These are phyloP conservation scores for Hycleus cichorii DNA, from an alignment of 1,140 invertebrate species.

Conservation along the genomic window DNA sequence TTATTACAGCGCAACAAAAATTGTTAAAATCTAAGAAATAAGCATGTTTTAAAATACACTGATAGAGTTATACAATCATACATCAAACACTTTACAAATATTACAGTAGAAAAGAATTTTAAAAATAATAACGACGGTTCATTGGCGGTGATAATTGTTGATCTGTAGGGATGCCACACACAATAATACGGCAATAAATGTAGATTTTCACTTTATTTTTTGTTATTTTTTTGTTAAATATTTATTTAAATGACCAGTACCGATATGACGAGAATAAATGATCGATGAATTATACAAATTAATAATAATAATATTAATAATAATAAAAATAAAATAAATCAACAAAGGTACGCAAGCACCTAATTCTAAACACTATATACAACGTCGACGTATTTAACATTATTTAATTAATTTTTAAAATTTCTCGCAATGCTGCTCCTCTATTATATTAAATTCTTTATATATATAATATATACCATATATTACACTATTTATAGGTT, in stretches of 20 bases:
- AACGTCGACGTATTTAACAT: constrained; percentile 24
- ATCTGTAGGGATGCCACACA: neutral
- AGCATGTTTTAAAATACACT: constrained; percentile 5
- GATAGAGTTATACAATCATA: constrained; percentile 18
- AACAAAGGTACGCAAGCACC: constrained; percentile 34
- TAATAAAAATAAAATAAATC: constrained; percentile 24
- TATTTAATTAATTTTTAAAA: neutral
- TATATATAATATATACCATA: constrained; percentile 5
- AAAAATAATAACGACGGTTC: constrained; percentile 22
- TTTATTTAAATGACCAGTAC: constrained; percentile 32
- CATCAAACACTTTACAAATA: constrained; percentile 27
- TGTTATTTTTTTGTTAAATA: neutral
- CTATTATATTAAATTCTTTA: constrained; percentile 25
- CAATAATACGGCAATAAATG: constrained; percentile 15
- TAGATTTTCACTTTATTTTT: constrained; percentile 5
- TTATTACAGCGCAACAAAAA: neutral
- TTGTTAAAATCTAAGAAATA: neutral
- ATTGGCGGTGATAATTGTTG: neutral
- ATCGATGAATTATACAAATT: constrained; percentile 17
- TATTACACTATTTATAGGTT: constrained; percentile 36
- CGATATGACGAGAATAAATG: constrained; percentile 36
- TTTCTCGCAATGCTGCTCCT: constrained; percentile 27
- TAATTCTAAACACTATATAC: constrained; percentile 33
- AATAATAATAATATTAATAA: constrained; percentile 8
- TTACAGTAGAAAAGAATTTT: constrained; percentile 27